These are phyloP conservation scores for Parauchenoglanis punctatus DNA, from an alignment of 2,797 vertebrate species.

Conservation along the genomic window DNA sequence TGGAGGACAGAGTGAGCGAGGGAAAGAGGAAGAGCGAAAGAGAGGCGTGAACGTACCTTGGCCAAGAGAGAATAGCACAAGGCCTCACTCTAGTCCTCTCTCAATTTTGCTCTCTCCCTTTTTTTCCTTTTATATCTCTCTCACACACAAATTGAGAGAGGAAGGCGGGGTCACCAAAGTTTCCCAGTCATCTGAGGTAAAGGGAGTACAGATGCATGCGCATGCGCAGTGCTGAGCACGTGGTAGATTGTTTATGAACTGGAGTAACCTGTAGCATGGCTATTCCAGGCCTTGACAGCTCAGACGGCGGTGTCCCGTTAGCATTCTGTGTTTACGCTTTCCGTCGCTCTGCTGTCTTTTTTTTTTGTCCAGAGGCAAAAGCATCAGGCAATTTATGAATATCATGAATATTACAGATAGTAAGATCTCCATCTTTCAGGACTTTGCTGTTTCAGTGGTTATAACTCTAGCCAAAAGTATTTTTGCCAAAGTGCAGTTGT, in stretches of 20 bases:
- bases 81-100: constrained; percentile 35
- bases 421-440: neutral
- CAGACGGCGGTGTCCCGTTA: neutral
- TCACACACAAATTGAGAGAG: constrained; percentile 30
- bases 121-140: constrained; percentile 27
- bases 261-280: constrained; percentile 66
- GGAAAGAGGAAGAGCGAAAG: constrained; percentile 41
- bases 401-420: neutral
- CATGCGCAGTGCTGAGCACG: constrained; percentile 45
- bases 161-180: constrained; percentile 68
- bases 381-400: neutral
- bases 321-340: neutral
- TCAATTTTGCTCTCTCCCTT: constrained; percentile 29
- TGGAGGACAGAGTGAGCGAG: constrained; percentile 68
- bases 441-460: neutral
- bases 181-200: constrained; percentile 80
- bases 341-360: neutral
- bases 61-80: constrained; percentile 39
- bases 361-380: neutral
- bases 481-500: neutral
- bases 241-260: constrained; percentile 62
- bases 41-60: constrained; percentile 50
- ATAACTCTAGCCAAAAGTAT: neutral
- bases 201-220: constrained; percentile 68
- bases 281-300: constrained; percentile 26